Base-by-base conservation (phyloP, 2,888 invertebrate genomes). In the Parascotia fuliginaria region DNA sequence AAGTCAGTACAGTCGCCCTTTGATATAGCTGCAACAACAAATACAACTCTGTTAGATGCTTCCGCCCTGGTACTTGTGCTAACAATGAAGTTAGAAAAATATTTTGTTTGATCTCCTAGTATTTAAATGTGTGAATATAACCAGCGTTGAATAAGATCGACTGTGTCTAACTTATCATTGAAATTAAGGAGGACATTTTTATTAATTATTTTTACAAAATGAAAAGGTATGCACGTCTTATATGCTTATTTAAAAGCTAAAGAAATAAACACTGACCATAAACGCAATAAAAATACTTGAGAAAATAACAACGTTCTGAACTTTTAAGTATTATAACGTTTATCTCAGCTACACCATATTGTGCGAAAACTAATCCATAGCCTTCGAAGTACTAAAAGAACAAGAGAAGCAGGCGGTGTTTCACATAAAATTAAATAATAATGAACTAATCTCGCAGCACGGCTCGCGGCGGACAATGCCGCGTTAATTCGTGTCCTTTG, bases 401-500 rank as follows among this genome's bases (percentile, higher is more conserved):
- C 58, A 70, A 37, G 60, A 53, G 49, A 36, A 48, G 39, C 63
- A 41, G 62, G 53, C 66, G 53, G 69, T 71, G 71, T 75, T 76
- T 77, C 83, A 79, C 87, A 87, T 89, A 84, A 87, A 87, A 86
- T 89, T 80, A 81, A 85, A 87, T 86, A 87, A 87, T 88, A 86
- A 89, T 85, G 87, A 87, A 88, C 79, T 88, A 88, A 90, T 88
- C 73, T 64, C 58, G 49, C 71, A 60, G 65, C 65, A 67, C 56
- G 65, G 70, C 31, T 13, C 13, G 75, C 73, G 70, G 57, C 83
- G 87, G 85, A 90, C 90, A 91, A 90, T 87, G 74, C 54, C 32
- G 63, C 79, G 87, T 86, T 90, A 90, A 91, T 91, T 85, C 83
- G 84, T 76, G 81, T 87, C 88, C 83, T 90, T 91, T 91, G 91